A percentile compares a stretch with the other conserved stretches of the same genome.
Evolutionary conservation across 2,888 invertebrate species (phyloP).

Genomic region (Belgica antarctica): DNA sequence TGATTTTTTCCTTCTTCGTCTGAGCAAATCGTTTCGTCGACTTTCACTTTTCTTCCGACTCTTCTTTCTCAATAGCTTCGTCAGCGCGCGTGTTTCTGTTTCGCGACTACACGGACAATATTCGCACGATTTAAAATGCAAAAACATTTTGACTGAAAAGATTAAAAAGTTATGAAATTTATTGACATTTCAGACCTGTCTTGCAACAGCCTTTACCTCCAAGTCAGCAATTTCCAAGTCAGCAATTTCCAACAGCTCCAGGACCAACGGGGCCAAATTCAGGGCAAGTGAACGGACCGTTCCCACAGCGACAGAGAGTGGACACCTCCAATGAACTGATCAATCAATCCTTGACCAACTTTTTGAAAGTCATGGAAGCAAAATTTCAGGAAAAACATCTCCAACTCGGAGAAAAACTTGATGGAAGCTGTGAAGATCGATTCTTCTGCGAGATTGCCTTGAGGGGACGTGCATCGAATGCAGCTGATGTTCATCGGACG

Average conservation of each 20-base stretch:
- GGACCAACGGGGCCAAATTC: too few species aligned
- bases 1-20: not conserved
- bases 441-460: slow-evolving; percentile 40
- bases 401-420: slow-evolving; percentile 15
- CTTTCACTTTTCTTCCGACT: slow-evolving; percentile 15
- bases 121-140: not conserved
- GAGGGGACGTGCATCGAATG: not conserved
- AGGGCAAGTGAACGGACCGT: not conserved
- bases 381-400: slow-evolving; percentile 1
- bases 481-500: slow-evolving; percentile 9
- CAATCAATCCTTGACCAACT: not conserved
- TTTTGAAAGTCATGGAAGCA: slow-evolving; percentile 26
- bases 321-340: not conserved
- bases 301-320: not conserved
- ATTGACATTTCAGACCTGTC: too few species aligned
- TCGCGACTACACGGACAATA: not conserved
- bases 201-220: not conserved
- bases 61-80: not conserved
- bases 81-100: not conserved
- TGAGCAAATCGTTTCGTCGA: not conserved
- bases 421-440: slow-evolving; percentile 32
- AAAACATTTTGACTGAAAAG: too few species aligned
- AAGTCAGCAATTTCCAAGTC: slow-evolving; percentile 14
- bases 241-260: too few species aligned
- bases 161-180: too few species aligned